Base-by-base conservation (phyloP, 2,797 vertebrate species). In the Cyclopterus lumpus region DNA sequence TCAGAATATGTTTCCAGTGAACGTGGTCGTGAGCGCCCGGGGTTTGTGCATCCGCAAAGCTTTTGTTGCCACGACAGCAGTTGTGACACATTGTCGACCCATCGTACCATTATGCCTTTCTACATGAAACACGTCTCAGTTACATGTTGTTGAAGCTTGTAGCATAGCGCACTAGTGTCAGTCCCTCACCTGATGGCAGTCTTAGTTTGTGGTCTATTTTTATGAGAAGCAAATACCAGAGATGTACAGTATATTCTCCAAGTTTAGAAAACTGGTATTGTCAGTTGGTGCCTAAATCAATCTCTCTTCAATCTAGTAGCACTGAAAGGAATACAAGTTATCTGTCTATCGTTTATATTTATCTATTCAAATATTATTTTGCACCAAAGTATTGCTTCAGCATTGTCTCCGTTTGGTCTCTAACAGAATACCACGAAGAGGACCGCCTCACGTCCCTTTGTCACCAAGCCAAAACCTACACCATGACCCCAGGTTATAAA, bases 71-170 rank as follows among this genome's bases (percentile, higher is more conserved):
- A 49, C 48, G 62, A 46, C 49, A 73, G 20, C 73, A 60, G 44
- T 60, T 72, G 48, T 83, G 22, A 79, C 28, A 22, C 58, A 15
- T 67, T 32, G 82, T 81, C 57, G 49, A 61, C 71, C 70, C 53
- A 14, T 71, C 30, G 77, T 81, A 86, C 86, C 86, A 55, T 86
- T 75, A 64, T 85, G 89, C 86, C 82, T 87, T 85, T 87, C 75
- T 69, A 55, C 75, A 36, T 66, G 63, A 79, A 77, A 61, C 79
- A 46, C 51, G 1, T 81, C 78, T 84, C n/a, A 60, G 59, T 71
- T 78, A 16, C 54, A 55, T 87, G 73, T 86, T 16, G 16, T 83
- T 62, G 44, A 42, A 74, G 82, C 67, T 79, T 83, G 88, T 89
- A 87, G 87, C 80, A 26, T 75, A 73, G 74, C 73, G 68, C 78